These are phyloP conservation scores for Montipora cactus DNA, from an alignment of 64 coral and sea anemone species.

Conservation along the genomic window DNA sequence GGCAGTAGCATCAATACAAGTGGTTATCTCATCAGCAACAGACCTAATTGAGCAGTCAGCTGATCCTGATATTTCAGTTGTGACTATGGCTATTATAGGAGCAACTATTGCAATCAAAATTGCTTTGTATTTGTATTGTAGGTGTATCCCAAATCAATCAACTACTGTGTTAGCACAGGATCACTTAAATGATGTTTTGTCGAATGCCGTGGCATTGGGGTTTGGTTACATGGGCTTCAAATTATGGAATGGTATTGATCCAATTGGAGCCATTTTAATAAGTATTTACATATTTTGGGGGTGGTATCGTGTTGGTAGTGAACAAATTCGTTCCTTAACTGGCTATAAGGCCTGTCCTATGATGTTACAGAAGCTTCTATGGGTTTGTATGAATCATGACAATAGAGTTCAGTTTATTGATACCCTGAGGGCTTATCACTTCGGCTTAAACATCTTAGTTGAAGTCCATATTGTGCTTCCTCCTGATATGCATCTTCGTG, in stretches of 20 bases:
- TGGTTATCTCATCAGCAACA: conserved; percentile 81
- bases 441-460: conserved; percentile 91
- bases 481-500: conserved; percentile 74
- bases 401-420: conserved; percentile 91
- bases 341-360: conserved; percentile 84
- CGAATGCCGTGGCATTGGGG: conserved; percentile 84
- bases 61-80: conserved; percentile 75
- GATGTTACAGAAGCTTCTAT: conserved; percentile 79
- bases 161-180: conserved; percentile 82
- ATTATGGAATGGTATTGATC: conserved; percentile 89
- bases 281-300: conserved; percentile 92
- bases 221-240: conserved; percentile 94
- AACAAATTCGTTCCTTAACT: conserved; percentile 82
- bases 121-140: conserved; percentile 79
- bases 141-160: conserved; percentile 68
- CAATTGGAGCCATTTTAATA: conserved; percentile 93
- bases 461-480: conserved; percentile 98
- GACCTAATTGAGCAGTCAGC: conserved; percentile 70
- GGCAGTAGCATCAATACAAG: conserved; percentile 97
- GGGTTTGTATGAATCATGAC: conserved; percentile 91
- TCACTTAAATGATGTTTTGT: conserved; percentile 94
- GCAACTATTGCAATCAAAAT: conserved; percentile 80
- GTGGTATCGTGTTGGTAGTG: conserved; percentile 82
- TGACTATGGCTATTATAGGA: conserved; percentile 87
- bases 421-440: conserved; percentile 94